Evolutionary conservation across 2,113 vertebrate genomes (phyloP), one percentile per base, ranked within the genome.

Genomic region (Neolamprologus caudopunctatus): DNA sequence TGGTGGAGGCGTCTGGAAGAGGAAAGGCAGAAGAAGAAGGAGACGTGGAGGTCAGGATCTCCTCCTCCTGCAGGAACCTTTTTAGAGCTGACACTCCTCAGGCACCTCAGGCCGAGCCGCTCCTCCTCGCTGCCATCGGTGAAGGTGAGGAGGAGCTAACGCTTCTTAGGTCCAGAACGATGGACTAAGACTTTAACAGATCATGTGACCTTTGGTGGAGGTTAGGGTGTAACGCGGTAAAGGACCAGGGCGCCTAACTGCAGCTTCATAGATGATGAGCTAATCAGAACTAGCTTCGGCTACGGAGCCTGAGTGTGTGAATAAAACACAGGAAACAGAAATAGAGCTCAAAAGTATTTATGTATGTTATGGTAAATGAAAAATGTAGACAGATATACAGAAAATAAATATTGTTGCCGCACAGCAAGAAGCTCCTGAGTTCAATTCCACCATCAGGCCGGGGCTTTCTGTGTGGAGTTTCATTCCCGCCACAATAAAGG

Each of bases 31-130:
- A 83, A 6, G 87, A 57, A 28, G 90, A 80, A 16, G 75, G 89
- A 5, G 92, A 92, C 4, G 92, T 94, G 45, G 96, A 96, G 16
- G 86, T 93, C 83, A 81, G 45, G 31, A 94, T 90, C 47, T 87
- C 92, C 66, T 93, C 96, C 7, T 85, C 73, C 63, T 57, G 51
- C 73, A 95, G 97, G 11, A 95, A 97, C 84, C 94, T 98, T 17
- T 98, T 99, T 94, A 95, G 96, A 26, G 96, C 97, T 0, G 97
- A 98, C 90, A 97, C 97, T 0, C 82, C 95, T 0, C 96, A 97
- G 4, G 95, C 95, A 3, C 96, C 97, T 17, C 96, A 95, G 2
- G 97, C 97, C 0, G 98, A 98, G 78, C 95, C 94, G 10, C 95
- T 98, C 21, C 93, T 99, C 61, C 95, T 92, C 0, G 92, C 97